Base-by-base conservation (phyloP, 2,113 vertebrate genomes). In the Mionectes macconnelli region DNA sequence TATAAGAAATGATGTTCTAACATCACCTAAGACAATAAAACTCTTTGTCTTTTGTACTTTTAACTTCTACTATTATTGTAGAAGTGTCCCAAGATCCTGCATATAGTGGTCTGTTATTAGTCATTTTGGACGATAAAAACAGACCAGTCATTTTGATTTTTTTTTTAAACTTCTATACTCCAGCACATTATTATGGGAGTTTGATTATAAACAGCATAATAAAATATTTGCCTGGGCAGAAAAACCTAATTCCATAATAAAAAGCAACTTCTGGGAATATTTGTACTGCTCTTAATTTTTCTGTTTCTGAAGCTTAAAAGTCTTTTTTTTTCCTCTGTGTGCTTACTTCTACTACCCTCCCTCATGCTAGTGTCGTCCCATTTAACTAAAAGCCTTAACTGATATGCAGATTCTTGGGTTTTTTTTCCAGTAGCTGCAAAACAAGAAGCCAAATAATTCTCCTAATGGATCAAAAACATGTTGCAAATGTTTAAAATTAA, bases 171-270 rank as follows among this genome's bases (percentile, higher is more conserved):
- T 94, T 67, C 70, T 10, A 4, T 84, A 74, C 45, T 75, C 14
- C 25, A 77, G 45, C 55, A 80, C 50, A 75, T 42, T 70, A 35
- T 60, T 53, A 25, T 22, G 59, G 33, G 24, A 89, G 35, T 73
- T 25, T 60, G 78, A 76, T 91, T 80, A 84, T 42, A 79, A 93
- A 57, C 28, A 79, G 27, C 33, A 86, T 47, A 77, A 92, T 45
- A 74, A 92, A 86, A 69, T 63, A 67, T 12, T 39, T 87, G 50
- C 50, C 49, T 84, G 37, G 24, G 42, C 28, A 89, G 74, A 78
- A 93, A 76, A 79, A 85, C 2, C 16, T 40, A 84, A 76, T 83
- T 90, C 62, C 30, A 22, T 80, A 94, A 96, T 94, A 91, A 96
- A 90, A 73, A 77, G 2, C 20, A 81, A 50, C 31, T 66, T 94